These are phyloP conservation scores for Amiota minor DNA, from an alignment of 2,888 invertebrate species.

Conservation along the genomic window DNA sequence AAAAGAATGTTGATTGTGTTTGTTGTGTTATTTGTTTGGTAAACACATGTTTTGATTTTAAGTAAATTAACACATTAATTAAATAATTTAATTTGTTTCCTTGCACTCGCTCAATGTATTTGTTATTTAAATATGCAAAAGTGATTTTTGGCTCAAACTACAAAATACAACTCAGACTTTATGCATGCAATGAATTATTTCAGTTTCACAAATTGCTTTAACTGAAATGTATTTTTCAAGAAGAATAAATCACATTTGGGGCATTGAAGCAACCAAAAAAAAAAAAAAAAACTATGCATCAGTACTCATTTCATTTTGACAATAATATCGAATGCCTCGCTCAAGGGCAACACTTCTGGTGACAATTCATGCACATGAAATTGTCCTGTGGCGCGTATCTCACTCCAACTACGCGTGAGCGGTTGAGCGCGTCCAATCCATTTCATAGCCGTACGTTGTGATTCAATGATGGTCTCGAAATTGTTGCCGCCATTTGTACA, in stretches of 20 bases:
- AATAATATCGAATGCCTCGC: slow-evolving; percentile 61
- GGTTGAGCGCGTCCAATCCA: slow-evolving; percentile 68
- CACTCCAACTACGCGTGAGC: slow-evolving; percentile 63
- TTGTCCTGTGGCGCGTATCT: slow-evolving; percentile 59
- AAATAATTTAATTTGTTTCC: slow-evolving; percentile 21
- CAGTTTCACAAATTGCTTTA: no score
- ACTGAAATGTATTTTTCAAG: no score
- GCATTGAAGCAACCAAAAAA: no score
- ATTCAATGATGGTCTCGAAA: slow-evolving; percentile 68
- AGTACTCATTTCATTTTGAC: slow-evolving; percentile 59
- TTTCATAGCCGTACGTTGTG: slow-evolving; percentile 61
- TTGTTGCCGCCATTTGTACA: slow-evolving; percentile 47
- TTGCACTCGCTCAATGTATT: neutral
- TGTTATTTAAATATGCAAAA: no score
- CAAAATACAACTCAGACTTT: slow-evolving; percentile 1
- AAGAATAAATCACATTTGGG: no score
- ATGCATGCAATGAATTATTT: neutral
- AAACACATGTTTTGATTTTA: slow-evolving; percentile 1
- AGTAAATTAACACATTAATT: slow-evolving; percentile 24
- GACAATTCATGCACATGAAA: slow-evolving; percentile 52
- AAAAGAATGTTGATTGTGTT: neutral
- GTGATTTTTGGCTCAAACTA: neutral
- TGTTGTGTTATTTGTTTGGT: neutral
- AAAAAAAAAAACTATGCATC: slow-evolving; percentile 6
- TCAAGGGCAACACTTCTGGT: slow-evolving; percentile 32